Base-by-base conservation (phyloP, 2,113 vertebrate genomes). In the Rana temporaria region DNA sequence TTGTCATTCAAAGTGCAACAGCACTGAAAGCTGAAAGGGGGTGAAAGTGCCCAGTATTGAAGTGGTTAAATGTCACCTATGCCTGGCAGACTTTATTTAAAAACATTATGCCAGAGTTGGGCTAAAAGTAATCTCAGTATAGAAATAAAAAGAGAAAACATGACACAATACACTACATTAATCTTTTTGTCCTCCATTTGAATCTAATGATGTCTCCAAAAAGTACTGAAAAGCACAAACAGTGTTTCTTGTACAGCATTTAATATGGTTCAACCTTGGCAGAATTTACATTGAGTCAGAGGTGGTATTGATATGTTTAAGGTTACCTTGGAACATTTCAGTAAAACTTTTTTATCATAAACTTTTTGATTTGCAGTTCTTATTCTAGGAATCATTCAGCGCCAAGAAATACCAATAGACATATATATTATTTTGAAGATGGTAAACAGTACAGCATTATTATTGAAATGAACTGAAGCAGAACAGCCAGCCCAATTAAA, bases 301-400 rank as follows among this genome's bases (percentile, higher is more conserved):
- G 52, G 69, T 71, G 52, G 69, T 71, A 71, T 26, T 71, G 69
- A 71, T 55, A 71, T 71, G 22, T 71, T 55, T 26, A 71, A 30
- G 69, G 24, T 22, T 71, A 71, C 24, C 69, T 71, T 71, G 69
- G 69, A 52, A 71, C 69, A 48, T 22, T 19, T 55, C 18, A 71
- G 52, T 52, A 71, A 70, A 22, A 53, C n/a, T 18, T 56, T 55
- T 55, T 71, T n/a, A 42, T 74, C 26, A 38, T 60, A 12, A 60
- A 60, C 11, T 34, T 11, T 60, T 38, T 74, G 53, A 57, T 74
- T 59, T 71, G 55, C 69, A 26, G 48, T 71, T 56, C 16, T 52
- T 26, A 67, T 19, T 69, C 19, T 55, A 18, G 22, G 17, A 53
- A 71, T 30, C 18, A 56, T 55, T 6, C 26, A 18, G 52, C 11